Percentiles rank a stretch among this genome's conserved stretches.
These are phyloP conservation scores for Germaria angustata DNA, from an alignment of 2,888 invertebrate species.

Conservation along the genomic window DNA sequence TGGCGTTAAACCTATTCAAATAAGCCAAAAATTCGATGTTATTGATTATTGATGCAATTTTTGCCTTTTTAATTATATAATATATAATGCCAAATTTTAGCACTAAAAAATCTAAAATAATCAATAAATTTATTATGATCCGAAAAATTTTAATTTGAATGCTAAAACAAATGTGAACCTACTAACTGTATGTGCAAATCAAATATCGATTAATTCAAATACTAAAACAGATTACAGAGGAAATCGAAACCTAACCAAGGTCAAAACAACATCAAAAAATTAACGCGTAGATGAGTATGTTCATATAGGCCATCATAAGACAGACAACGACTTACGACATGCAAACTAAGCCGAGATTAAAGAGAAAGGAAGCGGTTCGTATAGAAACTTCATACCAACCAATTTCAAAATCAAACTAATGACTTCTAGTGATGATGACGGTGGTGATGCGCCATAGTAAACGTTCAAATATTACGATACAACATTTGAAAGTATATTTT, in stretches of 20 bases:
- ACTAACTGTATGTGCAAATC: slow-evolving; percentile 7
- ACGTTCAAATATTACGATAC: slow-evolving; percentile 7
- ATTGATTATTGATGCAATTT: too few species aligned
- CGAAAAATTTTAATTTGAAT: too few species aligned
- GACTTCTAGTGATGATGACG: slow-evolving; percentile 6
- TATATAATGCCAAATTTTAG: too few species aligned
- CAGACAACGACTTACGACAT: slow-evolving; percentile 2
- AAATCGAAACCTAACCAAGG: slow-evolving; percentile 47
- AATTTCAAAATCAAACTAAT: slow-evolving; percentile 27
- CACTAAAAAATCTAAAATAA: too few species aligned
- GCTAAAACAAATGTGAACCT: too few species aligned
- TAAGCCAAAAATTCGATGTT: too few species aligned
- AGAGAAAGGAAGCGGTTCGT: slow-evolving; percentile 45
- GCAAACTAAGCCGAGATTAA: slow-evolving; percentile 34
- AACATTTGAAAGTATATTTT: slow-evolving; percentile 31
- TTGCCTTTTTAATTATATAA: too few species aligned
- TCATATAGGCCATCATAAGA: not conserved
- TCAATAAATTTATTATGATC: too few species aligned
- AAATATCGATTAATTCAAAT: slow-evolving; percentile 36
- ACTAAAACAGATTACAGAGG: slow-evolving; percentile 20
- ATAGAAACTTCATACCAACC: not conserved
- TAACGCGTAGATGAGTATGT: not conserved
- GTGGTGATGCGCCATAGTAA: not conserved
- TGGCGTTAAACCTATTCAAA: too few species aligned
- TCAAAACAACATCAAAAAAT: slow-evolving; percentile 7